These are phyloP conservation scores for Porites lobata DNA, from an alignment of 92 coral and sea anemone species.

Conservation along the genomic window DNA sequence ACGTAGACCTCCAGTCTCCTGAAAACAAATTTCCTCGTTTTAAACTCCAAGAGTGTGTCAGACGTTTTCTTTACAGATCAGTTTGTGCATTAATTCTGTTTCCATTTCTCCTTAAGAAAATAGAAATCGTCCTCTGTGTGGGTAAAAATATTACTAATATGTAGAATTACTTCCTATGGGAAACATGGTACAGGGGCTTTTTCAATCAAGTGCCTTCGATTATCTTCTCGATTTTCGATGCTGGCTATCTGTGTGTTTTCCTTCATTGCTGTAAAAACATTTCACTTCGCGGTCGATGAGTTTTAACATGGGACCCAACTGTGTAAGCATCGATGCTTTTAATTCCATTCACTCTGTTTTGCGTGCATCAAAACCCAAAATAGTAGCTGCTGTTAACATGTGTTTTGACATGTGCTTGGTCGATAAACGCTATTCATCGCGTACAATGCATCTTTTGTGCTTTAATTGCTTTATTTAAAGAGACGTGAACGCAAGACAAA, in stretches of 20 bases:
- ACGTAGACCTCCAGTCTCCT: constrained; percentile 44
- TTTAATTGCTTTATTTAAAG: constrained; percentile 95
- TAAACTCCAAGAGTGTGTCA: neutral
- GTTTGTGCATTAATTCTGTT: neutral
- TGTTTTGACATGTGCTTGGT: constrained; percentile 97
- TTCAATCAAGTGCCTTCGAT: constrained; percentile 44
- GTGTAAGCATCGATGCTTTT: constrained; percentile 87
- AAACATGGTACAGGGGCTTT: constrained; percentile 7
- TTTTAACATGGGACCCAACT: constrained; percentile 74
- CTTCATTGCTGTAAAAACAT: constrained; percentile 57
- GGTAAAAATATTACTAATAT: constrained; percentile 9
- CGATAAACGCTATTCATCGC: constrained; percentile 90
- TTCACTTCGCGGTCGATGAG: constrained; percentile 46
- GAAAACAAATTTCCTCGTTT: constrained; percentile 15
- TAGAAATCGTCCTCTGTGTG: constrained; percentile 8
- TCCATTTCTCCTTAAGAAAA: neutral
- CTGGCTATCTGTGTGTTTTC: constrained; percentile 46
- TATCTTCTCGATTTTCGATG: constrained; percentile 25
- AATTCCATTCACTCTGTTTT: constrained; percentile 63
- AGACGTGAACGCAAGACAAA: constrained; percentile 87
- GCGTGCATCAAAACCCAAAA: constrained; percentile 72
- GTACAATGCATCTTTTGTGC: constrained; percentile 86
- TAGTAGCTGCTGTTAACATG: constrained; percentile 96
- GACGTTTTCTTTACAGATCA: too few species aligned
- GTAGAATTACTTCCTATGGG: constrained; percentile 11